These are phyloP conservation scores for Eremophila alpestris DNA, from an alignment of 2,797 vertebrate genomes.

Conservation along the genomic window DNA sequence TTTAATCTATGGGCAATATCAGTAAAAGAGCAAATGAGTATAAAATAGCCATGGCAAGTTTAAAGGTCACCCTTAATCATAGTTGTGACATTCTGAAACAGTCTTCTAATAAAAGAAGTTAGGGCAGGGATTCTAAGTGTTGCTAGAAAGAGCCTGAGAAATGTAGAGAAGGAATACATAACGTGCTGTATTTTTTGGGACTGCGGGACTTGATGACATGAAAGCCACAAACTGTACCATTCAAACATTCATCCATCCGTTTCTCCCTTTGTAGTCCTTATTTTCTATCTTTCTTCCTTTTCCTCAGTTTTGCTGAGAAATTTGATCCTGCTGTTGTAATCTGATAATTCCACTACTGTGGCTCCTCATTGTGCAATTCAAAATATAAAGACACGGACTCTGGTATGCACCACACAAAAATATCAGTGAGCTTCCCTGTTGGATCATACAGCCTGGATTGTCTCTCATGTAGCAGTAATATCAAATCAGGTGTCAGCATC, in stretches of 20 bases:
- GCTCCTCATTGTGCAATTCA: neutral
- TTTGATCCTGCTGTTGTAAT: neutral
- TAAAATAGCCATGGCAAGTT: neutral
- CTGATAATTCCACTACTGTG: neutral
- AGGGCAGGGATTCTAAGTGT: neutral
- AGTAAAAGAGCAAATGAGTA: neutral
- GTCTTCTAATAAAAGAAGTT: neutral
- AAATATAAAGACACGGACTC: neutral
- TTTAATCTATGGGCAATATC: neutral
- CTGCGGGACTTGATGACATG: neutral
- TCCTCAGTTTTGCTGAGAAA: neutral
- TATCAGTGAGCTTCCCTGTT: neutral
- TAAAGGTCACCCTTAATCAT: neutral
- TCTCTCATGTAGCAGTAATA: neutral
- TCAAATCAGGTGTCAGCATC: neutral
- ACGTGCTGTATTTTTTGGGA: neutral
- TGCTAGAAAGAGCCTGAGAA: neutral
- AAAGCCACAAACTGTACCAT: neutral
- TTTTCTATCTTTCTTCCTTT: neutral
- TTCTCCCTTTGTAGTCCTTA: neutral
- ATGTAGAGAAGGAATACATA: neutral
- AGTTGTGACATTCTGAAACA: neutral
- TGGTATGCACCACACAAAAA: neutral
- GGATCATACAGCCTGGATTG: neutral
- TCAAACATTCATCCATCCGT: neutral